These are phyloP conservation scores for Trissolcus brochymenae DNA, from an alignment of 2,888 invertebrate genomes.

Conservation along the genomic window DNA sequence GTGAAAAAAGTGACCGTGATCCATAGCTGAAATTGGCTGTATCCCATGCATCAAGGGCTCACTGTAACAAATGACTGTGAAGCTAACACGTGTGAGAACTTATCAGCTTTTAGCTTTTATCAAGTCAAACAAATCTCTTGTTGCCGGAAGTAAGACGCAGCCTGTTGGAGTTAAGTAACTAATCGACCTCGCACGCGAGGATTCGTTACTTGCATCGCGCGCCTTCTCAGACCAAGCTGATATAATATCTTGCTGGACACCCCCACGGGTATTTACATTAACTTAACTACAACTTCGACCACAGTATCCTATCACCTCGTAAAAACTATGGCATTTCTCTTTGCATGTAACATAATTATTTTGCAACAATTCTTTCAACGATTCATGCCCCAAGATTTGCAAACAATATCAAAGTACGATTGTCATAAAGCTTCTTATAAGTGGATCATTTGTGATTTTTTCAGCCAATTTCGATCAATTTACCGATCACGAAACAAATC, in stretches of 20 bases:
- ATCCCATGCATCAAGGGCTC: constrained; percentile 58
- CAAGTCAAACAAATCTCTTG: constrained; percentile 60
- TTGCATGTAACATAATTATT: constrained; percentile 42
- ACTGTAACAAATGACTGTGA: constrained; percentile 55
- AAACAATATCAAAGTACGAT: constrained; percentile 7
- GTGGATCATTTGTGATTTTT: too few species aligned
- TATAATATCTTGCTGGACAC: constrained; percentile 37
- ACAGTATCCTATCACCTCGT: constrained; percentile 44
- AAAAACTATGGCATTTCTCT: constrained; percentile 32
- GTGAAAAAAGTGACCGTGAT: constrained; percentile 38
- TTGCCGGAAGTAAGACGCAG: constrained; percentile 59
- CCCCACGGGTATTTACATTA: constrained; percentile 51
- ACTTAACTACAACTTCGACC: constrained; percentile 44
- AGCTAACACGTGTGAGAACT: constrained; percentile 59
- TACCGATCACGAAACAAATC: constrained; percentile 42
- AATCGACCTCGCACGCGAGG: constrained; percentile 59
- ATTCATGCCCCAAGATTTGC: constrained; percentile 17
- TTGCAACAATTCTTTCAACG: constrained; percentile 11
- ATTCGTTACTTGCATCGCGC: constrained; percentile 57
- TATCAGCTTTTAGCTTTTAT: constrained; percentile 60
- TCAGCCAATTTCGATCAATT: constrained; percentile 7
- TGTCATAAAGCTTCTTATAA: too few species aligned
- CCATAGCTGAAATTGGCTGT: constrained; percentile 56
- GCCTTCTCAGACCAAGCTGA: constrained; percentile 35
- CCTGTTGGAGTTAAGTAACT: constrained; percentile 59